Base-by-base conservation (phyloP, 2,888 invertebrate species). In the Strigamia crassipes region DNA sequence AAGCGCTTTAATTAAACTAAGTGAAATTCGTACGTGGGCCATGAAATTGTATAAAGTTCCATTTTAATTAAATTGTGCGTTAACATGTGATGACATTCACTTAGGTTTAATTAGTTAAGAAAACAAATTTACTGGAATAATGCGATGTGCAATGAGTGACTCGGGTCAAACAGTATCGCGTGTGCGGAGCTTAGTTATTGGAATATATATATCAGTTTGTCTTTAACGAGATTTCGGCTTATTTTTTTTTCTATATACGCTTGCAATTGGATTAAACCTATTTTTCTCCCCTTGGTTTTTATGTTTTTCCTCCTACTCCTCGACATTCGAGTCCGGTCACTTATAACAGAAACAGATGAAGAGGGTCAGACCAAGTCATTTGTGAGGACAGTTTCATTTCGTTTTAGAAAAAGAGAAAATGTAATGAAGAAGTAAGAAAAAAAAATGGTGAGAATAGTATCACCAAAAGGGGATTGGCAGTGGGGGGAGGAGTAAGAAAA, bases 1-100 rank as follows among this genome's bases (percentile, higher is more conserved):
- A 66, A 66, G 23, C 66, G 9, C 66, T 66, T 66, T 66, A 66
- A 66, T 66, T 66, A 66, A 66, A 66, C 27, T 66, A 66, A 66
- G 66, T 66, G 66, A 66, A 66, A 66, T 66, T 66, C 13, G 66
- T 66, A 66, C 31, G 66, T 66, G 66, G 27, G 66, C 27, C 66
- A 66, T 66, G 66, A 66, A 66, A 66, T 66, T 66, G 66, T 66
- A 66, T 66, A 66, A 66, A 66, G 66, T 66, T 66, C 66, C 66
- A 66, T 66, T 66, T 66, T 66, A 66, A 66, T 66, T 66, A 66
- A 66, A 66, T 66, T 66, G 66, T 27, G 66, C 66, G 66, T 66
- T 66, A 66, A 66, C 66, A 66, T 66, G 66, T 66, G 66, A 66
- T 66, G 66, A 66, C 66, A 66, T 66, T 66, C 66, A 66, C 66